These are phyloP conservation scores for Deilephila elpenor DNA, from an alignment of 2,888 invertebrate genomes.

Conservation along the genomic window DNA sequence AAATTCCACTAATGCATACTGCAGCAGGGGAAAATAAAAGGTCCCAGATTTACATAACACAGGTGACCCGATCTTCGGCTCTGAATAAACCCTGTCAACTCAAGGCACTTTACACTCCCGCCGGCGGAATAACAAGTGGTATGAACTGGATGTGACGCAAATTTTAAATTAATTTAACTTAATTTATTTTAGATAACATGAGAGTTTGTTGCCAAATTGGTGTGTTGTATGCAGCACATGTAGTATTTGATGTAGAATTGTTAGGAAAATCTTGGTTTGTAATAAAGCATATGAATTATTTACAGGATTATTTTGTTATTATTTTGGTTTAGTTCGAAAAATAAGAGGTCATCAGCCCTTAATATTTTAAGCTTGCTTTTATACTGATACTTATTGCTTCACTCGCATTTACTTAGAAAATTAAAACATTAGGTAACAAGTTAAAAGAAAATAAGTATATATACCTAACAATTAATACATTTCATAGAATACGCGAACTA, in stretches of 20 bases:
- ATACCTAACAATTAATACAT: no score
- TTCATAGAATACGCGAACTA: not conserved
- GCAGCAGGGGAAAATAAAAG: conserved; percentile 68
- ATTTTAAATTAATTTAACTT: conserved; percentile 17
- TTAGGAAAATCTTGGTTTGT: no score
- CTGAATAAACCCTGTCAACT: conserved; percentile 37
- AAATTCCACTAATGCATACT: conserved; percentile 69
- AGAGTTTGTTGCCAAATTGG: not conserved
- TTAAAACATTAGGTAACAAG: no score
- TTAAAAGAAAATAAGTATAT: no score
- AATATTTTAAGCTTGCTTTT: no score
- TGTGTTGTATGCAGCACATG: not conserved
- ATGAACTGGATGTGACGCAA: conserved; percentile 15
- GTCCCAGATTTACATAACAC: conserved; percentile 74
- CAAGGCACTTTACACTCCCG: conserved; percentile 16
- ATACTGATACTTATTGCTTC: no score
- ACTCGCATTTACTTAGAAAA: no score
- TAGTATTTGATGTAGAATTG: not conserved
- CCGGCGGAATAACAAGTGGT: conserved; percentile 19
- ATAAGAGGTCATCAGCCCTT: no score
- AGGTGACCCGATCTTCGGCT: conserved; percentile 58
- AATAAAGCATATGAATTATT: no score
- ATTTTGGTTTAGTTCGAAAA: no score
- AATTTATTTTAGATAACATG: not conserved
- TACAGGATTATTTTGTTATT: no score